These are phyloP conservation scores for Rhamphomyia laevipes DNA, from an alignment of 2,888 invertebrate species.

Conservation along the genomic window DNA sequence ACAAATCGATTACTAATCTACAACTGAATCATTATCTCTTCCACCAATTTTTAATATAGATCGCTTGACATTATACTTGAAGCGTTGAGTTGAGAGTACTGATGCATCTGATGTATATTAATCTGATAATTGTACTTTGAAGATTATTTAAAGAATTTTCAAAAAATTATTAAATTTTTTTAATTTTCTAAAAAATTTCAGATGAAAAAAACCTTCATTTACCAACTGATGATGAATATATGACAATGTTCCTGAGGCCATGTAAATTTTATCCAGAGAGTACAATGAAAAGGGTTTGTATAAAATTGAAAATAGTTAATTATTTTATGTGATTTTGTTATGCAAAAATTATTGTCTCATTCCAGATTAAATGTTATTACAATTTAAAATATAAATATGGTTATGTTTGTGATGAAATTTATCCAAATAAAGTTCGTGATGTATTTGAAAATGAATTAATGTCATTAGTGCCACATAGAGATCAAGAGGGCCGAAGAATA, in stretches of 20 bases:
- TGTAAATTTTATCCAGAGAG: slow-evolving; percentile 78
- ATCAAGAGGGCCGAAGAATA: slow-evolving; percentile 53
- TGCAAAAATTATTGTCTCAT: no score
- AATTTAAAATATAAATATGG: slow-evolving; percentile 53
- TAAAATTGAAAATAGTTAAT: neutral
- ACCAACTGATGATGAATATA: slow-evolving; percentile 59
- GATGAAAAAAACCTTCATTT: slow-evolving; percentile 49
- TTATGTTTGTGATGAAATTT: slow-evolving; percentile 47
- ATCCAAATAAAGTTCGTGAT: slow-evolving; percentile 49
- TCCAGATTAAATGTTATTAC: slow-evolving; percentile 60
- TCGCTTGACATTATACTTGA: no score
- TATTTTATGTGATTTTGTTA: no score
- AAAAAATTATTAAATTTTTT: no score
- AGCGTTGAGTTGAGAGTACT: no score
- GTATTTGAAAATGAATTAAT: slow-evolving; percentile 55
- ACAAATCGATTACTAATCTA: no score
- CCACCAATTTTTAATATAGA: no score
- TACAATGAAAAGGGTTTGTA: slow-evolving; percentile 58
- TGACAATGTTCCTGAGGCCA: slow-evolving; percentile 70
- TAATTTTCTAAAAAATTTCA: slow-evolving; percentile 31
- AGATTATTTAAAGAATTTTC: no score
- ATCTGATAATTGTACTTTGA: no score
- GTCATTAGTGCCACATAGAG: slow-evolving; percentile 55
- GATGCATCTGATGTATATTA: no score
- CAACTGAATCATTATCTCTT: no score